phyloP scores from a whole-genome alignment of 1,140 invertebrate genomes.

The Piezodorus guildinii region DNA sequence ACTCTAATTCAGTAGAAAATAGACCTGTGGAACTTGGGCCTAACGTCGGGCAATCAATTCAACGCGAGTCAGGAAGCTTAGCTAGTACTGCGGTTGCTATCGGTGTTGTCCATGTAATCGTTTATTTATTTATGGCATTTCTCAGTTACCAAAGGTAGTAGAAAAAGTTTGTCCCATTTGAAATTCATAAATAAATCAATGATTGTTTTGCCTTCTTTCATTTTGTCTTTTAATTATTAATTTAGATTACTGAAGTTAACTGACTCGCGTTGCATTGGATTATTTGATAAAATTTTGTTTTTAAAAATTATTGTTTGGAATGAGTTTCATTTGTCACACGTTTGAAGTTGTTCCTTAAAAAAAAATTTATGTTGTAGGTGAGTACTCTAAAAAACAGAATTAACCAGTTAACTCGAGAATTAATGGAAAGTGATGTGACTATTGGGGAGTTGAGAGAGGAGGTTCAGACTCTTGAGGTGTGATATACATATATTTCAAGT shows the following conservation, averaged over 20 bases:
- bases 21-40: too few relatives aligned
- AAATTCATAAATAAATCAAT: conserved; percentile 23
- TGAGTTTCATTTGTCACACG: too few relatives aligned
- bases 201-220: conserved; percentile 8
- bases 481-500: background rate
- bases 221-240: conserved; percentile 1
- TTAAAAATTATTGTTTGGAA: too few relatives aligned
- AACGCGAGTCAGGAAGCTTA: too few relatives aligned
- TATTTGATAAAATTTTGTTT: background rate
- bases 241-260: too few relatives aligned
- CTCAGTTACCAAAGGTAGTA: background rate
- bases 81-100: background rate
- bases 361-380: conserved; percentile 21
- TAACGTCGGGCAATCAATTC: background rate
- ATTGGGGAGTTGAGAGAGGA: conserved; percentile 31
- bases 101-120: conserved; percentile 18
- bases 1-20: background rate
- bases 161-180: background rate
- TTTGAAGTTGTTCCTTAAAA: too few relatives aligned
- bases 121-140: conserved; percentile 25
- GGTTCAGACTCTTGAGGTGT: conserved; percentile 31
- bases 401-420: conserved; percentile 25
- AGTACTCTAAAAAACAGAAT: conserved; percentile 28
- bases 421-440: conserved; percentile 30
- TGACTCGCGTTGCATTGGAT: background rate